Evolutionary conservation across 2,113 vertebrate species (phyloP).

Genomic region (Cheilinus undulatus): DNA sequence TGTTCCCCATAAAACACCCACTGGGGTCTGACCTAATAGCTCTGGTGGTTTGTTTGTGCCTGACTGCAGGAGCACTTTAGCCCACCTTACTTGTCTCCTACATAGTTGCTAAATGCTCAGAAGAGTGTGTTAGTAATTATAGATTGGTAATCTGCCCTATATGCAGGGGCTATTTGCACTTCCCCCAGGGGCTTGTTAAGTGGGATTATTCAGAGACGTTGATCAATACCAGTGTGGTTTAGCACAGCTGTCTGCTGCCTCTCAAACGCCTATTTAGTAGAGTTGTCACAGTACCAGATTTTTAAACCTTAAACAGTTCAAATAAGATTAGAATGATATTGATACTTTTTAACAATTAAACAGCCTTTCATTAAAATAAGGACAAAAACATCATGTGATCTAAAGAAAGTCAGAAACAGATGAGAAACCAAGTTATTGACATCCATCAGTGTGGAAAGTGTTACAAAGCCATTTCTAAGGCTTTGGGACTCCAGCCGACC

Average conservation of each 20-base stretch:
- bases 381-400: no score
- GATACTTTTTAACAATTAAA: no score
- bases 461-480: no score
- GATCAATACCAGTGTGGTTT: constrained; percentile 25
- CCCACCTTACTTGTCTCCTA: neutral
- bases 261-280: neutral
- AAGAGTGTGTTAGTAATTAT: constrained; percentile 20
- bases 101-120: constrained; percentile 17
- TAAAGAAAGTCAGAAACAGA: no score
- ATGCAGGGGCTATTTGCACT: constrained; percentile 13
- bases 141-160: constrained; percentile 29
- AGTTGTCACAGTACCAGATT: neutral
- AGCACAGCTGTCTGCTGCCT: neutral
- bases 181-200: constrained; percentile 12
- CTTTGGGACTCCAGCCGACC: no score
- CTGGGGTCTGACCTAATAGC: neutral
- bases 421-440: no score
- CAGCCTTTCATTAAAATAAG: no score
- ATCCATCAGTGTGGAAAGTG: no score
- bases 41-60: constrained; percentile 19
- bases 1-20: constrained; percentile 2
- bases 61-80: constrained; percentile 14
- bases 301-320: no score
- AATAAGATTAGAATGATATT: no score
- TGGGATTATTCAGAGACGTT: constrained; percentile 26